Conservation (phyloP, 1,140 invertebrate species). For the Calliopsis andreniformis region DNA sequence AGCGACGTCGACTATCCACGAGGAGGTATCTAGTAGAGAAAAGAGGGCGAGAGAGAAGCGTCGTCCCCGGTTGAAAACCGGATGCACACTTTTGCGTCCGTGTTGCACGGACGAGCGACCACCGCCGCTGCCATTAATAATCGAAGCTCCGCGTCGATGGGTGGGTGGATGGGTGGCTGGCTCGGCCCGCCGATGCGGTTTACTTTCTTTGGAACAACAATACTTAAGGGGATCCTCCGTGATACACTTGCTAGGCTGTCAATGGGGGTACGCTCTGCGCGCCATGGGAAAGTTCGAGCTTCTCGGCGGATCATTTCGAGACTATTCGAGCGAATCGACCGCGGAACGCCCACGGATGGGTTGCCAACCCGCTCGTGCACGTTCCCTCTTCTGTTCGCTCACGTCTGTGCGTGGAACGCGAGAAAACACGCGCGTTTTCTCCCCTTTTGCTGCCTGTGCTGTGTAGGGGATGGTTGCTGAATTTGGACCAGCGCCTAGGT, state of each 20-base stretch:
- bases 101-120: slow-evolving; percentile 54
- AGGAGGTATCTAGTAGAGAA: slow-evolving; percentile 39
- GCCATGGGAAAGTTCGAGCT: slow-evolving; percentile 44
- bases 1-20: slow-evolving; percentile 48
- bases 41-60: slow-evolving; percentile 7
- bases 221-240: slow-evolving; percentile 23
- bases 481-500: slow-evolving; percentile 54
- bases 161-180: slow-evolving; percentile 27
- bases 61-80: slow-evolving; percentile 63
- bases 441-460: background rate
- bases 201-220: slow-evolving; percentile 66
- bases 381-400: background rate
- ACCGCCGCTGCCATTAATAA: slow-evolving; percentile 72
- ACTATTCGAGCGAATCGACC: slow-evolving; percentile 55
- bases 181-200: slow-evolving; percentile 24
- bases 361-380: slow-evolving; percentile 43
- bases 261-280: slow-evolving; percentile 24
- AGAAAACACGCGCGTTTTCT: background rate
- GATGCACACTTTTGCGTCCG: slow-evolving; percentile 68
- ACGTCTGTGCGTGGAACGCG: background rate
- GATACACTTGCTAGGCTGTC: slow-evolving; percentile 43
- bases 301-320: slow-evolving; percentile 30
- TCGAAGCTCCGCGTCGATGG: slow-evolving; percentile 51
- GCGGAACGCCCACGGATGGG: slow-evolving; percentile 55
- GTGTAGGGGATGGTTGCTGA: background rate